Conservation (phyloP, 2,797 vertebrate genomes). For the Sebastes goodei region DNA sequence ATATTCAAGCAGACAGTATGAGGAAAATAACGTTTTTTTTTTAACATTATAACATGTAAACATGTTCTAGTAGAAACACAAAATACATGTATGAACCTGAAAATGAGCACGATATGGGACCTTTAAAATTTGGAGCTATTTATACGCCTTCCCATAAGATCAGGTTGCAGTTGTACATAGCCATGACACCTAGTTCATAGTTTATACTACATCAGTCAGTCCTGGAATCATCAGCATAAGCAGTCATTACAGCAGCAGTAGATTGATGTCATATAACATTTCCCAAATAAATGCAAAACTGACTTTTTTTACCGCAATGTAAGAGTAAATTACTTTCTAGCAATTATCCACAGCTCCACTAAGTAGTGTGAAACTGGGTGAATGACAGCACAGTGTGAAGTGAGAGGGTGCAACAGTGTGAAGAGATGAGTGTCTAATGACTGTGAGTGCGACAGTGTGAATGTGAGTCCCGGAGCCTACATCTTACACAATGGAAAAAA, state of each 20-base stretch:
- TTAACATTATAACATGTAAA: rapidly evolving
- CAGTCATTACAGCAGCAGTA: not conserved
- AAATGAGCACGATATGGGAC: no score
- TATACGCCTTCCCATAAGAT: no score
- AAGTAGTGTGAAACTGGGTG: not conserved
- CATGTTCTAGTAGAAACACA: no score
- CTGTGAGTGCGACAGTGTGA: not conserved
- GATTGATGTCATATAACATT: not conserved
- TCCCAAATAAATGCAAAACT: not conserved
- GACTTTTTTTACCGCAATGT: not conserved
- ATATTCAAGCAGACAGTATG: no score
- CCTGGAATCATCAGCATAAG: not conserved
- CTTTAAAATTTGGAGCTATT: no score
- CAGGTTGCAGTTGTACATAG: not conserved
- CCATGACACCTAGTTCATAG: not conserved
- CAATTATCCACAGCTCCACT: not conserved
- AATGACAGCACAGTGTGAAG: not conserved
- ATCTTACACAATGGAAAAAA: not conserved
- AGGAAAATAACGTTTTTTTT: no score
- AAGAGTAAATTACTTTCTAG: not conserved
- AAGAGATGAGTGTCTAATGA: not conserved
- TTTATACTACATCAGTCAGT: not conserved
- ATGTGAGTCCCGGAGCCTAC: not conserved
- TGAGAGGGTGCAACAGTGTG: not conserved
- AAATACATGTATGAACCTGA: no score